These are phyloP conservation scores for Tichodroma muraria DNA, from an alignment of 2,113 vertebrate genomes.

Conservation along the genomic window DNA sequence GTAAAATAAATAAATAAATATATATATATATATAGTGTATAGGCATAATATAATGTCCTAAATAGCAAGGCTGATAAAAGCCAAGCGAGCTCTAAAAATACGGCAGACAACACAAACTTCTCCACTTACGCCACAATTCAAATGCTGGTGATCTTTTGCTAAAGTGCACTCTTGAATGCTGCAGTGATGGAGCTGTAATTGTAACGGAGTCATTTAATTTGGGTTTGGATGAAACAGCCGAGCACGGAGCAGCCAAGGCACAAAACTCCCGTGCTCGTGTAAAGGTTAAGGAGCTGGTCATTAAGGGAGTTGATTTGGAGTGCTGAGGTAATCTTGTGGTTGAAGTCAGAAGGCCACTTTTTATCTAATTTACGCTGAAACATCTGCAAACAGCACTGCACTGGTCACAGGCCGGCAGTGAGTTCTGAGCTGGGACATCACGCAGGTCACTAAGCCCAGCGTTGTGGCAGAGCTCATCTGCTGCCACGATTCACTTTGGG, in stretches of 20 bases:
- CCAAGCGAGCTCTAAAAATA: background rate
- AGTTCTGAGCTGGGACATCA: background rate
- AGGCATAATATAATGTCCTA: background rate
- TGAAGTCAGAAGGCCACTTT: background rate
- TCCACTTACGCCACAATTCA: conserved; percentile 9
- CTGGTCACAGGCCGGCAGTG: background rate
- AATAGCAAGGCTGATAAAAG: background rate
- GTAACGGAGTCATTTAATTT: conserved; percentile 50
- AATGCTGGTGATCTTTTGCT: background rate
- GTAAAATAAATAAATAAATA: background rate
- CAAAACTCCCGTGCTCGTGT: background rate
- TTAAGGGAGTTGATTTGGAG: conserved; percentile 8
- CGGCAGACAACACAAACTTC: background rate
- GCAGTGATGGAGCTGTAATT: conserved; percentile 6
- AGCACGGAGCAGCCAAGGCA: background rate
- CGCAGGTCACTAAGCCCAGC: background rate
- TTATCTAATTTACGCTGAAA: background rate
- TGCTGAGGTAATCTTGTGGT: background rate
- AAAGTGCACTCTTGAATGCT: background rate
- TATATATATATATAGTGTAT: background rate
- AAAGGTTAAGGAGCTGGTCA: background rate
- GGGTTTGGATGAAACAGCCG: background rate
- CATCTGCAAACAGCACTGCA: background rate
- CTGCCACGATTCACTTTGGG: background rate
- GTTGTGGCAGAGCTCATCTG: background rate